Evolutionary conservation across 2,113 vertebrate genomes (phyloP).

Genomic region (Stegostoma tigrinum): DNA sequence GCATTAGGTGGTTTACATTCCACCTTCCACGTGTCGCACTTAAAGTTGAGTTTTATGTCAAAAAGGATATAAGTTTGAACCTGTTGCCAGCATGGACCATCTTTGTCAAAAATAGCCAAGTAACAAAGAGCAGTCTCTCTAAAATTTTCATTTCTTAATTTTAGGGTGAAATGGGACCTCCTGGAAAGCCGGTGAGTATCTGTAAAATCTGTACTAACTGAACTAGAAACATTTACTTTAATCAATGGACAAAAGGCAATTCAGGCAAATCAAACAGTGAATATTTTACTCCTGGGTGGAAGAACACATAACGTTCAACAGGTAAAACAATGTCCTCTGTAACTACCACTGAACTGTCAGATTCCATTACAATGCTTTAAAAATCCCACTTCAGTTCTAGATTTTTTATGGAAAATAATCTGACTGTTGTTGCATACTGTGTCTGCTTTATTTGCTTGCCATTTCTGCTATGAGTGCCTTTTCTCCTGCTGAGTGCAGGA

Average conservation of each 20-base stretch:
- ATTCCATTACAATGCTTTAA: not conserved
- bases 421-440: not conserved
- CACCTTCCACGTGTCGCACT: not conserved
- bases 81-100: not conserved
- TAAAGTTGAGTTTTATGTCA: not conserved
- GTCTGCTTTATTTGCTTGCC: not conserved
- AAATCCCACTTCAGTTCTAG: not conserved
- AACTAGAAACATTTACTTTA: not conserved
- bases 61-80: not conserved
- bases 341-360: not conserved
- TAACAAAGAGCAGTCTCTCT: not conserved
- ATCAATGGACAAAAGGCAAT: not conserved
- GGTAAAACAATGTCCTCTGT: not conserved
- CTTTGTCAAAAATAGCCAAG: not conserved
- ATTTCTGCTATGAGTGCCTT: not conserved
- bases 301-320: too few relatives aligned
- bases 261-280: not conserved
- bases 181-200: conserved; percentile 42
- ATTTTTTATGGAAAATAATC: not conserved
- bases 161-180: conserved; percentile 41
- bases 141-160: not conserved
- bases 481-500: not conserved
- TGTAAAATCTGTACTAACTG: not conserved
- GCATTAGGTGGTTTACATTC: not conserved
- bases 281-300: too few relatives aligned